phyloP scores from a whole-genome alignment of 2,888 invertebrate species.

The Drosophila picticornis region DNA sequence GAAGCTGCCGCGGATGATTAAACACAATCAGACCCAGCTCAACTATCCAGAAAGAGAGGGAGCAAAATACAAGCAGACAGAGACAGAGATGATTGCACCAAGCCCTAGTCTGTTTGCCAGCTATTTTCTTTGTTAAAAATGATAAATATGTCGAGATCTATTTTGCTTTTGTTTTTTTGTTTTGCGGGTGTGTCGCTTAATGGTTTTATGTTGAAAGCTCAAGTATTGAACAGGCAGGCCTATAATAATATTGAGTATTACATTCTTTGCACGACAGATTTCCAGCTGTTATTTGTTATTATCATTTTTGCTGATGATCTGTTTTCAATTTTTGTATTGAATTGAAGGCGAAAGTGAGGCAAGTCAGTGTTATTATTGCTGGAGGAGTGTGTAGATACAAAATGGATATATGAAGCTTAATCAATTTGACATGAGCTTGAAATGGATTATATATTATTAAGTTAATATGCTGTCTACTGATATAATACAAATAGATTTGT shows the following conservation, averaged over 20 bases:
- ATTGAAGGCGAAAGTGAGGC: slow-evolving; percentile 28
- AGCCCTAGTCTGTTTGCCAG: slow-evolving; percentile 55
- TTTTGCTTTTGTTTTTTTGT: slow-evolving; percentile 36
- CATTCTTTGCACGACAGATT: slow-evolving; percentile 26
- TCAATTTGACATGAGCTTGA: background rate
- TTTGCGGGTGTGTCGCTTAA: slow-evolving; percentile 72
- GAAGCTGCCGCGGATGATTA: slow-evolving; percentile 70
- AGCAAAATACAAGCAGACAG: background rate
- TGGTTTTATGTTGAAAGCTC: slow-evolving; percentile 62
- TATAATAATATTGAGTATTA: background rate
- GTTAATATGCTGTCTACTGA: too few relatives aligned
- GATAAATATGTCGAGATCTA: slow-evolving; percentile 71
- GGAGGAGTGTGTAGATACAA: background rate
- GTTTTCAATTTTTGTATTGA: slow-evolving; percentile 23
- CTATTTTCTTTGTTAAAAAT: slow-evolving; percentile 57
- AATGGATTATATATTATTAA: background rate
- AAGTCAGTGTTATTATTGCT: background rate
- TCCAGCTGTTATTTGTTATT: slow-evolving; percentile 23
- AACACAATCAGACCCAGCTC: slow-evolving; percentile 45
- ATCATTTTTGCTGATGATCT: slow-evolving; percentile 43
- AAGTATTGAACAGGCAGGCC: slow-evolving; percentile 22
- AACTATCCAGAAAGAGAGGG: slow-evolving; percentile 8
- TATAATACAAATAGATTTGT: background rate
- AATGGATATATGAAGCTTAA: background rate
- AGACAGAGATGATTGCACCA: slow-evolving; percentile 51